Conservation (phyloP, 2,113 vertebrate species). For the Rhagologus leucostigma region DNA sequence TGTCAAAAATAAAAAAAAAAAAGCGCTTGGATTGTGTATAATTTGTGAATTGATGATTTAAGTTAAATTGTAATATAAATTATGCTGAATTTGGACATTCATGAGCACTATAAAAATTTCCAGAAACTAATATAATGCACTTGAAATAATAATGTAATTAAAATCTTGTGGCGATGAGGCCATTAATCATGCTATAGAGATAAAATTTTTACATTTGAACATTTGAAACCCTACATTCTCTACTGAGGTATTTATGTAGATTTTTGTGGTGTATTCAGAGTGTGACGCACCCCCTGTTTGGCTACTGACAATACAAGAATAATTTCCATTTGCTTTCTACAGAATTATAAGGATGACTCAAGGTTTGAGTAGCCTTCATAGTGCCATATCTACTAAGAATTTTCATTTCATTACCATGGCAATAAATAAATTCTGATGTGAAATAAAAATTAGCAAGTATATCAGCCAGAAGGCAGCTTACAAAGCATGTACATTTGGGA, state of each 20-base stretch:
- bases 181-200: not conserved
- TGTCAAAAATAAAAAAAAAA: not conserved
- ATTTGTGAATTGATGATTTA: not conserved
- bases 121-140: not conserved
- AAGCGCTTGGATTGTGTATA: not conserved
- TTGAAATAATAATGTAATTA: constrained; percentile 6
- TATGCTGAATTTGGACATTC: not conserved
- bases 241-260: not conserved
- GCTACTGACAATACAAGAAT: not conserved
- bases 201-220: not conserved
- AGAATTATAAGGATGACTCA: not conserved
- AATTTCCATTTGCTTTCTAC: not conserved
- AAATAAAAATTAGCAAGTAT: not conserved
- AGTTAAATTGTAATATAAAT: not conserved
- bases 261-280: not conserved
- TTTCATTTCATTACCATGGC: not conserved
- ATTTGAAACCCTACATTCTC: not conserved
- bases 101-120: not conserved
- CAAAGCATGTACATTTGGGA: not conserved
- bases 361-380: not conserved
- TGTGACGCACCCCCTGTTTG: not conserved
- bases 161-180: not conserved
- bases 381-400: not conserved
- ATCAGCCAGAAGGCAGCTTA: not conserved
- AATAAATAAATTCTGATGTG: not conserved